Conservation (phyloP, 2,113 vertebrate species). For the Pollimyrus isidori region DNA sequence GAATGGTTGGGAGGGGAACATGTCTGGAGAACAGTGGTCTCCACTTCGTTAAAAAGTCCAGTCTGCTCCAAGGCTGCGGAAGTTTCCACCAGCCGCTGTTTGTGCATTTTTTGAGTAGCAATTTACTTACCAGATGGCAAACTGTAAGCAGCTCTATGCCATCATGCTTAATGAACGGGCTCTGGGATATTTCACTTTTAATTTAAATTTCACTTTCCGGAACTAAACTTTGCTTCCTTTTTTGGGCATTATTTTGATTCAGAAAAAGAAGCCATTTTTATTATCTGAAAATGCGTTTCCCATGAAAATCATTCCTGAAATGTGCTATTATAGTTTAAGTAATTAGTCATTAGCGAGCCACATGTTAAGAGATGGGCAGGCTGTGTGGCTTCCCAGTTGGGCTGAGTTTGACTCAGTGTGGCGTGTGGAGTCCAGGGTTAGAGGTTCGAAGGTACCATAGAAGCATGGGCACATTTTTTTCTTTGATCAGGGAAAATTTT, state of each 20-base stretch:
- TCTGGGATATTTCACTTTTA: background rate
- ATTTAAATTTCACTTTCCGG: background rate
- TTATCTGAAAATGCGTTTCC: background rate
- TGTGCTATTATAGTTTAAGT: background rate
- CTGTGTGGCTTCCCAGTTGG: background rate
- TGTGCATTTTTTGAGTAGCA: background rate
- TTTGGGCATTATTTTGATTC: background rate
- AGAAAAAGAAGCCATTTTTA: background rate
- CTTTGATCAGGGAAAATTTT: background rate
- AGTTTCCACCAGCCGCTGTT: background rate
- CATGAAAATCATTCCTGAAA: background rate
- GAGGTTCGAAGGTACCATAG: background rate
- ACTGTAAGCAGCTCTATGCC: background rate
- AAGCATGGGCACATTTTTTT: background rate
- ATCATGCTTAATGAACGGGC: background rate
- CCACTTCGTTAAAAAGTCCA: background rate
- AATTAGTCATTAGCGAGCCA: background rate
- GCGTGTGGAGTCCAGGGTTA: background rate
- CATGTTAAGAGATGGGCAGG: background rate
- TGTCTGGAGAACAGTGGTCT: background rate
- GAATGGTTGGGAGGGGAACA: background rate
- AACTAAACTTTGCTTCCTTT: background rate
- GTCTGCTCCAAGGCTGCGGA: background rate
- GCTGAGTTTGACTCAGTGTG: background rate
- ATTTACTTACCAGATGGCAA: background rate